A percentile compares a stretch with the other conserved stretches of the same genome.
Conservation (phyloP, 1,140 invertebrate genomes). For the Spodoptera frugiperda region DNA sequence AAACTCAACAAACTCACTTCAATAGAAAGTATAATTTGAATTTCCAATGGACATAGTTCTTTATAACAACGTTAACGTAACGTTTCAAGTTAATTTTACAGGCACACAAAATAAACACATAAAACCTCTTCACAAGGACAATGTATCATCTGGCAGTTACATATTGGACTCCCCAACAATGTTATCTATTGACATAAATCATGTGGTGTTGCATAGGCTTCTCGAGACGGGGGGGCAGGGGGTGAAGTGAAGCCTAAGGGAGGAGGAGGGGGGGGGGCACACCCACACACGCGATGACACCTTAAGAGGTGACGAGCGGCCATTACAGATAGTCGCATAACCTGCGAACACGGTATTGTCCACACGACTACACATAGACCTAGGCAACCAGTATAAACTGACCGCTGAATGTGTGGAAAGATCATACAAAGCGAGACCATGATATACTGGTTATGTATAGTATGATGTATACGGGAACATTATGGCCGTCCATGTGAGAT, state of each 20-base stretch:
- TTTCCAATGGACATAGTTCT: too few relatives aligned
- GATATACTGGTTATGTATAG: too few relatives aligned
- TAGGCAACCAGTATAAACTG: too few relatives aligned
- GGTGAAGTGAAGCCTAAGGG: constrained; percentile 24
- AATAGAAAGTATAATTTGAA: too few relatives aligned
- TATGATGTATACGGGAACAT: background rate
- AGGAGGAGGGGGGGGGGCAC: constrained; percentile 58
- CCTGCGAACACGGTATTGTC: constrained; percentile 14
- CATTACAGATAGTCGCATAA: constrained; percentile 40
- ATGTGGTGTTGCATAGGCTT: constrained; percentile 40
- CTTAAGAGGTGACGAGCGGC: constrained; percentile 45
- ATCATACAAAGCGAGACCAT: too few relatives aligned
- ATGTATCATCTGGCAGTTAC: background rate
- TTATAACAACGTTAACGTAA: too few relatives aligned
- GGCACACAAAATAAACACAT: background rate
- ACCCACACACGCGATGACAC: constrained; percentile 66
- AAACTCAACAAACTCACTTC: too few relatives aligned
- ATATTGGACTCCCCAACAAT: constrained; percentile 17
- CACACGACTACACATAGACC: background rate
- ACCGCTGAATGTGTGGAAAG: too few relatives aligned
- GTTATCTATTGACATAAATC: constrained; percentile 27
- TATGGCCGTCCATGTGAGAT: background rate
- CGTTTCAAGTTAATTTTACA: too few relatives aligned
- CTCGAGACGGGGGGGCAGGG: constrained; percentile 34
- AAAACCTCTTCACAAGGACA: background rate